Conservation (phyloP, 1,140 invertebrate genomes). For the Caerostris darwini region DNA sequence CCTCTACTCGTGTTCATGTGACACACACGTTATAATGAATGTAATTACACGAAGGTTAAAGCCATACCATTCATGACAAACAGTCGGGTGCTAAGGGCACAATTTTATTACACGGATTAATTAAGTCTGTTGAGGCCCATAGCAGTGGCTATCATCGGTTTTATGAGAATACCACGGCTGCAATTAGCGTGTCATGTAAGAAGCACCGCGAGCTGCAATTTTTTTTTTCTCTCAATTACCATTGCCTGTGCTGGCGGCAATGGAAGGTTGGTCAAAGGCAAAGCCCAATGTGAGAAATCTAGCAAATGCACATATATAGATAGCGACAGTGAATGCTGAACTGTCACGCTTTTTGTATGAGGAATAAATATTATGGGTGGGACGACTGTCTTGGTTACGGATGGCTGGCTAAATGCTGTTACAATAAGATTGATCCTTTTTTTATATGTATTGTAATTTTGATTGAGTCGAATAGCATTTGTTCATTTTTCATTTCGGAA, state of each 20-base stretch:
- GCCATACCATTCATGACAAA: conserved; percentile 2
- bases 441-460: no score
- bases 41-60: conserved; percentile 1
- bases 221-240: conserved; percentile 51
- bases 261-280: not conserved
- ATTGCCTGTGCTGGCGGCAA: not conserved
- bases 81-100: conserved; percentile 36
- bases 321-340: not conserved
- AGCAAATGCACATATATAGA: not conserved
- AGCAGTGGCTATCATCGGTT: not conserved
- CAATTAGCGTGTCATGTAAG: conserved; percentile 51
- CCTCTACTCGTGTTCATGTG: not conserved
- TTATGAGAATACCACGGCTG: conserved; percentile 13
- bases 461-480: no score
- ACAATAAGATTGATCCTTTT: no score
- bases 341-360: not conserved
- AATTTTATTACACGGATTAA: conserved; percentile 47
- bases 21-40: conserved; percentile 30
- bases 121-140: not conserved
- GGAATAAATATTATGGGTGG: not conserved
- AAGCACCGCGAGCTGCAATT: not conserved
- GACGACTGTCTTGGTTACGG: not conserved
- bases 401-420: no score
- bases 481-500: no score
- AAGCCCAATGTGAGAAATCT: not conserved